Evolutionary conservation across 2,113 vertebrate genomes (phyloP), one percentile per base, ranked within the genome.

Genomic region (Coturnix japonica): DNA sequence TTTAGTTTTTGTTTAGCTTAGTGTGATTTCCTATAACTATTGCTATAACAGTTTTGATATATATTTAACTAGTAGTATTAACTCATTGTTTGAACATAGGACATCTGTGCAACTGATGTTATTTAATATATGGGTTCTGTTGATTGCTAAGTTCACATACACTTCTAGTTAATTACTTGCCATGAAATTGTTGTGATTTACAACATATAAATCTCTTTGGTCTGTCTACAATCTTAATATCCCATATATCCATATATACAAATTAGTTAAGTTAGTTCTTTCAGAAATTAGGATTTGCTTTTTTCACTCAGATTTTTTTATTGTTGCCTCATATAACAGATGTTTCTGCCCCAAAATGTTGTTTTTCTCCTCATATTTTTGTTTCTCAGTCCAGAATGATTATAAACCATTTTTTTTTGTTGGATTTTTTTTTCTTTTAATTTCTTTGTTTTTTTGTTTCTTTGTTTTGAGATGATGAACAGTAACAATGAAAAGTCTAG

Each of bases 261-360:
- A 44, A 39, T 76, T 70, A 44, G 12, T 39, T 25, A 49, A 56
- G 22, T 81, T 3, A 4, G 4, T 67, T 20, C 13, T 47, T 33
- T 41, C 39, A 61, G 70, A 81, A 43, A 31, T 51, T 63, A 75
- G 4, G 13, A 49, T 63, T 85, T 54, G 8, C 21, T 49, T 54
- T 56, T 85, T 81, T 22, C 13, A 39, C 3, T 81, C 3, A 51
- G 39, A 8, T 76, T 25, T 6, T 56, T 75, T 46, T 46, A 21
- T 17, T 51, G 26, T 57, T 67, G 30, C 20, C 2, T 70, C n/a
- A 28, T 33, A 44, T 44, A 70, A 49, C 19, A 79, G 80, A 79
- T 4, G 2, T 35, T 41, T 35, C 23, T 7, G 4, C 2, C 6
- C 9, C 39, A 25, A 57, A 43, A 17, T 17, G n/a, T 20, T 1